These are phyloP conservation scores for Pachliopta kotzebuea DNA, from an alignment of 2,888 invertebrate species.

Conservation along the genomic window DNA sequence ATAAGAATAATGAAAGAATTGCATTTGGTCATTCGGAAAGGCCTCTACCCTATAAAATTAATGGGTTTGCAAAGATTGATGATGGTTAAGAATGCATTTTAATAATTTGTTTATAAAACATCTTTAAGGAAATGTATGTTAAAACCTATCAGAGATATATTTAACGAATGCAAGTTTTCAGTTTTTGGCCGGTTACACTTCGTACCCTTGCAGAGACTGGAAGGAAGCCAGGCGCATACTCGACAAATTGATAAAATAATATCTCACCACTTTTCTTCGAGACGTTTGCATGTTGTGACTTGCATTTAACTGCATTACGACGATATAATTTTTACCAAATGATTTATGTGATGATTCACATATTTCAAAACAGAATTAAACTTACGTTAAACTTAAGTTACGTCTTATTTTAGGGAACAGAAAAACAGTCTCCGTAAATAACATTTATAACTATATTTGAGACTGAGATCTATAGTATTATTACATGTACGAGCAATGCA, in stretches of 20 bases:
- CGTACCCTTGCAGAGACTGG: slow-evolving; percentile 18
- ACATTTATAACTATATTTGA: too few relatives aligned
- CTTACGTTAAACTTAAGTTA: background rate
- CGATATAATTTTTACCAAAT: slow-evolving; percentile 9
- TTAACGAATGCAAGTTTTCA: slow-evolving; percentile 1
- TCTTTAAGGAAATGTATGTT: background rate
- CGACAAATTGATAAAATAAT: slow-evolving; percentile 31
- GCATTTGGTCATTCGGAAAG: too few relatives aligned
- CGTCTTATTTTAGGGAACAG: too few relatives aligned
- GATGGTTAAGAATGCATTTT: background rate
- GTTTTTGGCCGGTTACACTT: slow-evolving; percentile 8
- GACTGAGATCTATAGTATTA: too few relatives aligned
- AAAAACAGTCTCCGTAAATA: too few relatives aligned
- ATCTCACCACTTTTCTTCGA: slow-evolving; percentile 18
- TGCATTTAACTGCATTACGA: slow-evolving; percentile 7
- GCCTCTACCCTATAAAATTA: too few relatives aligned
- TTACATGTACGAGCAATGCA: too few relatives aligned
- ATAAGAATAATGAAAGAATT: background rate
- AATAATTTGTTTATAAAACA: background rate
- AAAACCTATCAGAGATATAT: background rate
- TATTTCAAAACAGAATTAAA: background rate
- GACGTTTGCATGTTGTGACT: slow-evolving; percentile 18
- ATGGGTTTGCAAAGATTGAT: too few relatives aligned
- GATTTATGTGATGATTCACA: background rate
- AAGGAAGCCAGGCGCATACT: slow-evolving; percentile 27